Base-by-base conservation (phyloP, 2,113 vertebrate genomes). In the Podarcis cretensis region DNA sequence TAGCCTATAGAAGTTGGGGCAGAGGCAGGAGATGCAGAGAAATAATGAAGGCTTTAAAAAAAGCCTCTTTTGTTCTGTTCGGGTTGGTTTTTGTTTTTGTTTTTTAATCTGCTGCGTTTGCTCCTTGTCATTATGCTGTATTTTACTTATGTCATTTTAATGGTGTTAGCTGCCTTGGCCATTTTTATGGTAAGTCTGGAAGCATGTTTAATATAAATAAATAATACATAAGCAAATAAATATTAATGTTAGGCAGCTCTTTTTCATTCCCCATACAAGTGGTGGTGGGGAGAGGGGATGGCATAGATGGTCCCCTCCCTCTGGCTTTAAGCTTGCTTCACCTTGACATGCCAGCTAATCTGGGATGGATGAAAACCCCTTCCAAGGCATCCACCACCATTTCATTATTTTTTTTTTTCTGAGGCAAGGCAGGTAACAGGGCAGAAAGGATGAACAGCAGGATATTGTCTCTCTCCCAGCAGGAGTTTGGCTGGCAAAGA, bases 141-240 rank as follows among this genome's bases (percentile, higher is more conserved):
- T 54, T 79, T 79, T 57, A 30, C 43, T 54, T 79, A 79, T 57
- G 43, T 30, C 43, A n/a, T 35, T 57, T 81, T 81, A 81, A 81
- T 63, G 30, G 79, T 21, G 54, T 63, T 35, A 81, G 57, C 57
- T 35, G 79, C 79, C 57, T 63, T 23, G 79, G 79, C 59, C 57
- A 32, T 59, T 63, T 81, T 81, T 32, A 81, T 12, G n/a, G 79
- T 20, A 57, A 63, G 54, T 16, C 79, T 3, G 57, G 79, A 81
- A 59, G n/a, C 79, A 63, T 81, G 59, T 81, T 81, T 63, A 81
- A 81, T 81, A 57, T 63, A n/a, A 63, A 81, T 81, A 63, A 81
- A 81, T 20, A 81, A 35, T 25, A 54, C 23, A 54, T 40, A 37
- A 30, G 25, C 12, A n/a, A 30, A 79, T 81, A 81, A 63, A 81